phyloP scores from a whole-genome alignment of 2,888 invertebrate species.

The Melangyna quadrimaculata region DNA sequence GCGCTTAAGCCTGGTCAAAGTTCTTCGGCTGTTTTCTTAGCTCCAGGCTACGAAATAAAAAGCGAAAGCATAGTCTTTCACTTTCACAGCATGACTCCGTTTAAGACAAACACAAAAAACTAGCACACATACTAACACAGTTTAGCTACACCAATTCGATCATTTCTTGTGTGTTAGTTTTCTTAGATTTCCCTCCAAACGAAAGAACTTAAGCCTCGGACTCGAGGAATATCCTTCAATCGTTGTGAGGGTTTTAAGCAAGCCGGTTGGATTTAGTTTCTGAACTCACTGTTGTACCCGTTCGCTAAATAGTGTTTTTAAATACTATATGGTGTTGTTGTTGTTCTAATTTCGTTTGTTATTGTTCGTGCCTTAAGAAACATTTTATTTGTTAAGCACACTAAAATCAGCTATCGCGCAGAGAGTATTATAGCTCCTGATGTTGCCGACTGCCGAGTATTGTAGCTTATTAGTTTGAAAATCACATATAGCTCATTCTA shows the following conservation, averaged over 20 bases:
- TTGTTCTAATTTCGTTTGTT: constrained; percentile 14
- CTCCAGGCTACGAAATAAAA: constrained; percentile 38
- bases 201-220: constrained; percentile 79
- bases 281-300: constrained; percentile 5
- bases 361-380: constrained; percentile 60
- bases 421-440: background rate
- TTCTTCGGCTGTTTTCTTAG: constrained; percentile 25
- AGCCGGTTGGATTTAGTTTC: constrained; percentile 74
- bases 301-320: background rate
- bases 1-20: constrained; percentile 50
- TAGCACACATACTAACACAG: constrained; percentile 2
- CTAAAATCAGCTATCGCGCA: background rate
- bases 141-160: background rate
- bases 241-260: constrained; percentile 78
- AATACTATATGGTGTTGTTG: constrained; percentile 15
- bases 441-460: constrained; percentile 50
- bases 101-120: background rate
- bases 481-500: constrained; percentile 44
- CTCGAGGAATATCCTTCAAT: constrained; percentile 78
- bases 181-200: constrained; percentile 69
- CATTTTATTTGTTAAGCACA: constrained; percentile 27
- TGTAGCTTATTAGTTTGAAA: constrained; percentile 42
- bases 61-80: constrained; percentile 66
- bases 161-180: background rate
- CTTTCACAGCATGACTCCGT: constrained; percentile 43